Base-by-base conservation (phyloP, 2,888 invertebrate species). In the Hydrotaea cyrtoneurina region DNA sequence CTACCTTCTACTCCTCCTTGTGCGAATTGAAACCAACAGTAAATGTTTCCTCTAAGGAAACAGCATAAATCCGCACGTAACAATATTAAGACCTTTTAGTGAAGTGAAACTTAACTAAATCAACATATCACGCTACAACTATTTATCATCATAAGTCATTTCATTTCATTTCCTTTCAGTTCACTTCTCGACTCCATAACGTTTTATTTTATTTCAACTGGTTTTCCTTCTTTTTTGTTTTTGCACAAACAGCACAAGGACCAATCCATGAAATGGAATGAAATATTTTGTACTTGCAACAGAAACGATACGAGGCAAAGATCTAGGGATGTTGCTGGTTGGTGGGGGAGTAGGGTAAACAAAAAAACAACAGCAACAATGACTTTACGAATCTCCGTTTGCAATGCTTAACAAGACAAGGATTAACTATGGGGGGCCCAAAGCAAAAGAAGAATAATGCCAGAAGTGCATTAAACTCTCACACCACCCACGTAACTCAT, bases 61-160 rank as follows among this genome's bases (percentile, higher is more conserved):
- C 69, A 69, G 13, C 69, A 46, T 23, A 62, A 74, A 74, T 55
- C 59, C 59, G 13, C 74, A 74, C 74, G 74, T 74, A 74, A n/a
- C 62, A 74, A 46, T 69, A 69, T 69, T 69, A 69, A 69, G 69
- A 69, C 69, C 69, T 69, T 69, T 62, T 69, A 43, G 46, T 39
- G 39, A 69, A 85, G 82, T 66, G 53, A 59, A 85, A 85, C 82
- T 85, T 85, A 85, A 86, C 78, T 81, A 85, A 87, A 87, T 87
- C 86, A 88, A 86, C 83, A 86, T 86, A 88, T 86, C 88, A 87
- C 88, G 89, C 88, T 90, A 89, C 88, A 89, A 89, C 88, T 90
- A 92, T 91, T 91, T 90, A 91, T 91, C 91, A 92, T 92, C 92
- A 91, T 91, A 91, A 91, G 91, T 91, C 92, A 91, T 90, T 88